Base-by-base conservation (phyloP, 2,113 vertebrate species). In the Eubucco bourcierii region DNA sequence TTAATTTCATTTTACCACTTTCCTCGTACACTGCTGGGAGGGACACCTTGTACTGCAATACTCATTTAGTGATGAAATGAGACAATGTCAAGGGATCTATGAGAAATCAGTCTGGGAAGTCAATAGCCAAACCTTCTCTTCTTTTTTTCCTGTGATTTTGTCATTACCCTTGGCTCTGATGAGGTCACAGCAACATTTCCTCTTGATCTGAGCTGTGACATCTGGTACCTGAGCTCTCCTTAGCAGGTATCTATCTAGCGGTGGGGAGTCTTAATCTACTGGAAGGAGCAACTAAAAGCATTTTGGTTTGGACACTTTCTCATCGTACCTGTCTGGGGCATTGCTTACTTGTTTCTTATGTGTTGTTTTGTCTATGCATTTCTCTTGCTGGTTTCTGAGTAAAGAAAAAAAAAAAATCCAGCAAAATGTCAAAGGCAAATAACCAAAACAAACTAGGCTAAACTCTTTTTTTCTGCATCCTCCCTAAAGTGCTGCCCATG, bases 401-500 rank as follows among this genome's bases (percentile, higher is more conserved):
- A 68, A 8, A 37, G 9, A 39, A 39, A 39, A 39, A 39, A 39
- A n/a, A 46, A 72, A 86, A 27, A 41, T 1, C 11, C 39, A 46
- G 12, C 12, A 31, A 12, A 9, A 4, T 9, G 16, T 12, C 23
- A 58, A n/a, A 72, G 15, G 9, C 14, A 47, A 7, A 23, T 13
- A 8, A 12, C 56, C 17, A 4, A 33, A 37, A 52, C 18, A 53
- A 24, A 1, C 0, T 3, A 58, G 44, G 3, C 3, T 24, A 74
- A 20, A 4, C 6, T 33, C 6, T 47, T 18, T 47, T 18, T 29
- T 37, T 39, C 29, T 72, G 9, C 7, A 5, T 39, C 53, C 12
- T 83, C 17, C 9, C 27, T 68, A 23, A 83, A 83, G 70, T 77
- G 23, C 19, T 21, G 83, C 3, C 14, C 15, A 28, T 1, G 1